Evolutionary conservation across 2,888 invertebrate species (phyloP), one percentile per base, ranked within the genome.

Genomic region (Nipponacmea schrenckii): DNA sequence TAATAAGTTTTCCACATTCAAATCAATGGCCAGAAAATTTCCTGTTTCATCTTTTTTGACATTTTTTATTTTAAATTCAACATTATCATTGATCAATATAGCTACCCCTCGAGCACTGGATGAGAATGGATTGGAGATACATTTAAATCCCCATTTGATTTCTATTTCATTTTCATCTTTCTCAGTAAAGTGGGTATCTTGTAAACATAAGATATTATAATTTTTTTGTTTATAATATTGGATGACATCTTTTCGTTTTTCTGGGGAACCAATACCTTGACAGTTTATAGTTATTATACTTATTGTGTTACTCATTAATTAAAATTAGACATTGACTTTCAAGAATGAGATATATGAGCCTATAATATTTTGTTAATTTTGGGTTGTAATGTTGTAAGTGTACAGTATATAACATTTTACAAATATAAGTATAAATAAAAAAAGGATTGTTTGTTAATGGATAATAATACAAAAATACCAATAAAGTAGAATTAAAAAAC

Each of bases 231-330:
- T 1, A 48, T 50, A 50, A 15, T n/a, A 50, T n/a, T 50, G 17
- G 2, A 50, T n/a, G 20, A 50, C 50, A 17, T 50, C 50, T 3
- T 50, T 50, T 15, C 50, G 17, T 50, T 50, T 50, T n/a, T 20
- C 7, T 50, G 17, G 17, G 17, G 50, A 50, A n/a, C 50, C 50
- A n/a, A 50, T 17, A 50, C 50, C 50, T 50, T 50, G 50, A 50
- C 50, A n/a, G 15, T 50, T 50, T n/a, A 50, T 50, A n/a, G 50
- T 50, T 50, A 50, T 50, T 50, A 50, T 50, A n/a, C 20, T 50
- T 50, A 50, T 50, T n/a, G 17, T 17, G 20, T 50, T 50, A 50
- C 50, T 50, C n/a, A 50, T 50, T 50, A 31, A 2, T 31, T 31
- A 31, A 31, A 4, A 31, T 4, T 31, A 31, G 7, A 4, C 4